Evolutionary conservation across 2,797 vertebrate genomes (phyloP), one percentile per base, ranked within the genome.

Genomic region (Sus cebifrons): DNA sequence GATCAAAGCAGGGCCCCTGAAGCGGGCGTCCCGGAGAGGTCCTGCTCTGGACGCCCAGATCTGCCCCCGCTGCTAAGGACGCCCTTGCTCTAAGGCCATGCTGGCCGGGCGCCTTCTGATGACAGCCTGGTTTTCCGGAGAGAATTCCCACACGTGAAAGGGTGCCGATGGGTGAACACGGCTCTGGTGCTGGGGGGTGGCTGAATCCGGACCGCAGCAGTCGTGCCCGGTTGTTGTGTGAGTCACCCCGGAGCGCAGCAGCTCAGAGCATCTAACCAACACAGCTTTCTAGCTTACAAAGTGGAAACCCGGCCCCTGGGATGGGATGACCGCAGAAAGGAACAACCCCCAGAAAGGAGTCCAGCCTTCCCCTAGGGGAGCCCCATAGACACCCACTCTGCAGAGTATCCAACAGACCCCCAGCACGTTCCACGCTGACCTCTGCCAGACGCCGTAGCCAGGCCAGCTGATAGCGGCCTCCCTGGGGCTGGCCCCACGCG

Each of bases 61-160:
- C 11, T 0, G 1, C 73, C 68, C 32, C 2, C 0, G 21, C 32
- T 36, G 71, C 81, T 23, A 12, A 11, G 13, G 16, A 29, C 15
- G 2, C 64, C 60, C 32, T 62, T 17, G 12, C 27, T 52, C 27
- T 7, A 40, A 27, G 27, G 40, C 64, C 20, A 12, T 73, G 64
- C 49, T 32, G 49, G 65, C 83, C 74, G 58, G 17, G 67, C 1
- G 12, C 49, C 87, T 70, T 36, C 68, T 3, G 27, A 10, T 3
- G n/a, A 81, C 21, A 49, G 9, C n/a, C 25, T 44, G 75, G 54
- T 49, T 86, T 91, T 89, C 89, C 60, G 10, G 60, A 32, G 27
- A 23, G 71, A 90, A 60, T 73, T 74, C 75, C 54, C 20, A 3
- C 10, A 49, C 17, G 65, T 62, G 84, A 52, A 27, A 52, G 62